Evolutionary conservation across 2,888 invertebrate species (phyloP).

Genomic region (Zygaena filipendulae): DNA sequence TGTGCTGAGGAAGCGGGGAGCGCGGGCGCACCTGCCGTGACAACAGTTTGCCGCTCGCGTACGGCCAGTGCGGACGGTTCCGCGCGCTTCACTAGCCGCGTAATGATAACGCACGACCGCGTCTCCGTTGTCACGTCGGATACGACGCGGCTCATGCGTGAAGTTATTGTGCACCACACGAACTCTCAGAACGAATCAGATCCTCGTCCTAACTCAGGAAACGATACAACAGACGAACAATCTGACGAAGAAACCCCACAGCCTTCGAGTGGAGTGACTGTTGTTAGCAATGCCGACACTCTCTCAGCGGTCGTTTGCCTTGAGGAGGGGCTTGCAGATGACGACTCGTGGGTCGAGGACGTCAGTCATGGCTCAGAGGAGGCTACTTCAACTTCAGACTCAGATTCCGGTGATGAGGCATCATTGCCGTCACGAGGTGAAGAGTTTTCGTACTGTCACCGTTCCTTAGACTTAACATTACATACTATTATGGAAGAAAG

Average conservation of each 20-base stretch:
- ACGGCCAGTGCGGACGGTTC: slow-evolving; percentile 66
- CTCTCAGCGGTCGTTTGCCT: slow-evolving; percentile 78
- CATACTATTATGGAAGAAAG: slow-evolving; percentile 96
- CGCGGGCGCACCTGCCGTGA: slow-evolving; percentile 57
- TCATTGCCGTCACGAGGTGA: slow-evolving; percentile 80
- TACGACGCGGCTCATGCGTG: slow-evolving; percentile 77
- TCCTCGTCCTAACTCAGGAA: slow-evolving; percentile 27
- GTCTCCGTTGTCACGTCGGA: slow-evolving; percentile 82
- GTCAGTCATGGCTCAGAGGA: slow-evolving; percentile 84
- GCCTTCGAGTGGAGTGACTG: slow-evolving; percentile 72
- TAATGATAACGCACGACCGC: slow-evolving; percentile 88
- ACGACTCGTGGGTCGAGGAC: slow-evolving; percentile 93
- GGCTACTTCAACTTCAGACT: slow-evolving; percentile 73
- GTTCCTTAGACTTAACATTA: slow-evolving; percentile 87
- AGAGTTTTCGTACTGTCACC: slow-evolving; percentile 82
- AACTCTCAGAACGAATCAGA: slow-evolving; percentile 68
- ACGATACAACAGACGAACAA: slow-evolving; percentile 49
- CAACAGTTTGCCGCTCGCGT: slow-evolving; percentile 65
- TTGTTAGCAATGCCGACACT: slow-evolving; percentile 76
- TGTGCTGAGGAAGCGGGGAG: slow-evolving; percentile 50
- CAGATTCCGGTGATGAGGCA: slow-evolving; percentile 77
- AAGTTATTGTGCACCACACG: slow-evolving; percentile 73
- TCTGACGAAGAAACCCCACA: slow-evolving; percentile 55
- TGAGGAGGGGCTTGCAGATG: slow-evolving; percentile 89
- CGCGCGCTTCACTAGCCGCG: slow-evolving; percentile 86